Base-by-base conservation (phyloP, 2,113 vertebrate species). In the Grallaria varia region DNA sequence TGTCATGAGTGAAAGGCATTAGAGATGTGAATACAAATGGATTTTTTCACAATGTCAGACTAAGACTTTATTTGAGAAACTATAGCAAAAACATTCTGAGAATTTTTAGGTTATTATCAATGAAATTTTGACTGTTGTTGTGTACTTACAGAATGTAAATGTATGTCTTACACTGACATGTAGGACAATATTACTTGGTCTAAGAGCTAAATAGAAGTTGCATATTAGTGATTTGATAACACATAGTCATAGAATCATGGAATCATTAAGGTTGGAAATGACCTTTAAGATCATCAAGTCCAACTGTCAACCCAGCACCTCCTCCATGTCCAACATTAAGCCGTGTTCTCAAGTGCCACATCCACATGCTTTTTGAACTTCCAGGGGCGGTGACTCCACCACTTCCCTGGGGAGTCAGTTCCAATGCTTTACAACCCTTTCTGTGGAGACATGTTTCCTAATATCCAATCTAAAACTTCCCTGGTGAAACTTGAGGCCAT, bases 1-100 rank as follows among this genome's bases (percentile, higher is more conserved):
- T 85, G 64, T 82, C 78, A 90, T 77, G 82, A 91, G 71, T 71
- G 56, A 91, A 91, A 83, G 63, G 30, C 55, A 67, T 90, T 80
- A 76, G 82, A 82, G 80, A 55, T 53, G 67, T 62, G 66, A 95
- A 62, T 74, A 52, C 33, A 77, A 83, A 88, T 76, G 9, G 21
- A 68, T 20, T 82, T 90, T 94, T 81, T 87, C 37, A 80, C 59
- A 22, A 16, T 59, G 22, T 75, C 69, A 89, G 21, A 27, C 24
- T 25, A 56, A 56, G 44, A 53, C 19, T 79, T 87, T 58, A 50
- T 80, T 79, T 80, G 50, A 79, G 90, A 90, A 90, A 42, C 8
- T 20, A 4, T 4, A 74, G 23, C 14, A 59, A 56, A 93, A 85
- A 31, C 24, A 59, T 67, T 88, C 56, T 49, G 60, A 52, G 47